These are phyloP conservation scores for Plodia interpunctella DNA, from an alignment of 1,140 invertebrate genomes.

Conservation along the genomic window DNA sequence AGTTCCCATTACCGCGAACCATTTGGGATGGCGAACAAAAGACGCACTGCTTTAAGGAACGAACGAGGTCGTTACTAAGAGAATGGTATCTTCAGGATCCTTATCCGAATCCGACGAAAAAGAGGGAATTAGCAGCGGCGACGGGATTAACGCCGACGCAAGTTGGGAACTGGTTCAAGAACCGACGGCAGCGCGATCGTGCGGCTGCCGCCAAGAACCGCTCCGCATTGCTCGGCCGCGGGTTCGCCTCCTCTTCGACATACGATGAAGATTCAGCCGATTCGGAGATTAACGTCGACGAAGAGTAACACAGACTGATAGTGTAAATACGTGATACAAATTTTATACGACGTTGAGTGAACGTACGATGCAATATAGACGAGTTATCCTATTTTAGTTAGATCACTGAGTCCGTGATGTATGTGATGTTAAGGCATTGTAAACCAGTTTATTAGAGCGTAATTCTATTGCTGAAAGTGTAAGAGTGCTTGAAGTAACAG, in stretches of 20 bases:
- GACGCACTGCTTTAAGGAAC: constrained; percentile 99
- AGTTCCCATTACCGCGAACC: constrained; percentile 98
- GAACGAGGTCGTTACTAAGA: constrained; percentile 94
- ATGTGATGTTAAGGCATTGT: constrained; percentile 55
- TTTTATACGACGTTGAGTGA: constrained; percentile 19
- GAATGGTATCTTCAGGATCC: constrained; percentile 99
- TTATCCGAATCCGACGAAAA: constrained; percentile 99
- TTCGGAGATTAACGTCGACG: constrained; percentile 74
- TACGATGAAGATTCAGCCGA: constrained; percentile 73
- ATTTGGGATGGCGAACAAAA: constrained; percentile 99
- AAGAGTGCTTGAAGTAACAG: constrained; percentile 52
- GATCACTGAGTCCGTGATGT: constrained; percentile 38
- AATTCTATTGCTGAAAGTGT: constrained; percentile 54
- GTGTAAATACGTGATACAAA: constrained; percentile 49
- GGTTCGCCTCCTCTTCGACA: constrained; percentile 69
- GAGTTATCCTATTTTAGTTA: constrained; percentile 31
- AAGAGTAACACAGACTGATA: constrained; percentile 61
- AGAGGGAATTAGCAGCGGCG: constrained; percentile 96
- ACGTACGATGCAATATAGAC: constrained; percentile 43
- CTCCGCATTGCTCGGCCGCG: constrained; percentile 80
- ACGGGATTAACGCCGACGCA: constrained; percentile 99
- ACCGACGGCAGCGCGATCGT: constrained; percentile 97
- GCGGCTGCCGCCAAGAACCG: constrained; percentile 99
- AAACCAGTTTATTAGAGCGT: constrained; percentile 52
- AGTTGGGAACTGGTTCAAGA: constrained; percentile 99